Evolutionary conservation across 2,113 vertebrate genomes (phyloP), one percentile per base, ranked within the genome.

Genomic region (Mirza zaza): DNA sequence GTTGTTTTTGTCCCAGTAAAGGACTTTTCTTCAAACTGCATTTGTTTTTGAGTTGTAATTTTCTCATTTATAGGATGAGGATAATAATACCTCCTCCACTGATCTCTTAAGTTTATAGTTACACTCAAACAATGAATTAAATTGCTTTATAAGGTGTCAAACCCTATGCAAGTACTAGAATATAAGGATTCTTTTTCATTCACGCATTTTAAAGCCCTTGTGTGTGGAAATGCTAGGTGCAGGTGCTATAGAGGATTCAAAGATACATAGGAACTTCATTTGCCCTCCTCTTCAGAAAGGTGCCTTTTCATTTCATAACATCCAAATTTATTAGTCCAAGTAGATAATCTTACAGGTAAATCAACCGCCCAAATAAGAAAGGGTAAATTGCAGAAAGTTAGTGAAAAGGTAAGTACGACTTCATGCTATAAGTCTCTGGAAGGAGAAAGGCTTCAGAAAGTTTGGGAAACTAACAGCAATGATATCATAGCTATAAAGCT

Each of bases 31-130:
- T 92, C 67, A 95, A 80, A 96, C 57, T 87, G 32, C 1, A 80
- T 13, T 93, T 96, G 87, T 80, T 95, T 95, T 13, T 65, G 48
- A 77, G 27, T 90, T 93, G 13, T 20, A 21, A 14, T 87, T 87
- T 94, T 94, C 73, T 86, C 25, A 76, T 82, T 87, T 76, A 65
- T 52, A 65, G 7, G 6, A 15, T 87, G 73, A 20, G 61, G n/a
- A 79, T 84, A 67, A 65, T 73, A 79, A 84, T 73, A 68, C 11
- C 12, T 94, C 80, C 36, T 83, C 5, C 3, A 59, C 7, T 85
- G 65, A 95, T 6, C 14, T 94, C n/a, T 81, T 92, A 92, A 67
- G 3, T 85, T 92, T 86, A 85, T 94, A 92, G 27, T 85, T 48
- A 87, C 63, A 67, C 34, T 73, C 21, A 94, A 95, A 84, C 67